These are phyloP conservation scores for Drosophila neonasuta DNA, from an alignment of 2,888 invertebrate species.

Conservation along the genomic window DNA sequence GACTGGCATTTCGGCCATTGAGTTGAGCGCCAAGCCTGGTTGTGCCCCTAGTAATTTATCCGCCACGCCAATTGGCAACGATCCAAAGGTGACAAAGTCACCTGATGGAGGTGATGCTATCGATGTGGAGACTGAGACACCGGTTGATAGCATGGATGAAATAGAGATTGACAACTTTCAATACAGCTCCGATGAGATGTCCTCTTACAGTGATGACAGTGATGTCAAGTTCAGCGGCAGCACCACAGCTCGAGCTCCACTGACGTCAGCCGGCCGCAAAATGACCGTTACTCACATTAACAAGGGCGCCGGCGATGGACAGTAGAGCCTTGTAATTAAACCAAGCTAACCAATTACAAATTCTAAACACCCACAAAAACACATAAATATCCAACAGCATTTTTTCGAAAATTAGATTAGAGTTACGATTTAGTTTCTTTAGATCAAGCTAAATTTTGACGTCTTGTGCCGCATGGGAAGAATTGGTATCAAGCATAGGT, in stretches of 20 bases:
- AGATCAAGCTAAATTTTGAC: slow-evolving; percentile 54
- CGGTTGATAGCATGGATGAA: slow-evolving; percentile 65
- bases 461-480: slow-evolving; percentile 9
- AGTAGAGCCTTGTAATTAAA: slow-evolving; percentile 21
- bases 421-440: slow-evolving; percentile 32
- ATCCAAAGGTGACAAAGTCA: neutral
- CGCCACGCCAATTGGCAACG: neutral
- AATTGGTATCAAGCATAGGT: slow-evolving; percentile 3
- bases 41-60: slow-evolving; percentile 3
- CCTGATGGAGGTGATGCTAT: neutral
- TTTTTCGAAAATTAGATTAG: slow-evolving; percentile 1
- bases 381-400: slow-evolving; percentile 21
- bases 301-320: slow-evolving; percentile 68
- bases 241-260: slow-evolving; percentile 50
- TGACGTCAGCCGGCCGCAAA: slow-evolving; percentile 6
- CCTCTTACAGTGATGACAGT: slow-evolving; percentile 64
- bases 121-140: slow-evolving; percentile 38
- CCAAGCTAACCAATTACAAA: slow-evolving; percentile 5
- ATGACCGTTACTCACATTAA: slow-evolving; percentile 14
- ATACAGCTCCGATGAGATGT: slow-evolving; percentile 72
- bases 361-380: neutral
- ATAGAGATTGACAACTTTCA: slow-evolving; percentile 63
- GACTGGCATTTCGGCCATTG: slow-evolving; percentile 18
- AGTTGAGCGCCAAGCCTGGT: slow-evolving; percentile 17
- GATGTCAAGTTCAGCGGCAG: slow-evolving; percentile 42